These are phyloP conservation scores for Tenthredo mesomela DNA, from an alignment of 2,888 invertebrate species.

Conservation along the genomic window DNA sequence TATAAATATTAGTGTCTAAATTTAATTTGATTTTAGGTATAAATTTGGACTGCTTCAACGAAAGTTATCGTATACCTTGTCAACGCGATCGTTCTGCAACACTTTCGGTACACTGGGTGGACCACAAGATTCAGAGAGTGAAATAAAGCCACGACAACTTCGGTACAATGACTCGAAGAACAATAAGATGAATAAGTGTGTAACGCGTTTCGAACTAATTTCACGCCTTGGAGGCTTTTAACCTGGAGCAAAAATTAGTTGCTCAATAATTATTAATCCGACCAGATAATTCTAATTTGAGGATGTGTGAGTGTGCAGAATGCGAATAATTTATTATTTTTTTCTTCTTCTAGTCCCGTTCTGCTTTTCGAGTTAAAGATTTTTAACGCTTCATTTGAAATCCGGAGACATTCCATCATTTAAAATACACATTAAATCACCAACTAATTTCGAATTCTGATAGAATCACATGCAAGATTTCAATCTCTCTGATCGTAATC, in stretches of 20 bases:
- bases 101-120: neutral
- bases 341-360: neutral
- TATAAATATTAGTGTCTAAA: neutral
- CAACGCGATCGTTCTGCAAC: conserved; percentile 8
- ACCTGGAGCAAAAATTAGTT: neutral
- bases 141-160: neutral
- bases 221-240: conserved; percentile 28
- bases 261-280: neutral
- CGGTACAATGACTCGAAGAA: neutral
- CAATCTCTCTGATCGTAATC: neutral
- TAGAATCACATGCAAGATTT: neutral
- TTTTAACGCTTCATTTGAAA: neutral
- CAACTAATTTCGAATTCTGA: neutral
- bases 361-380: neutral
- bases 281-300: neutral
- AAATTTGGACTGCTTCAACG: conserved; percentile 3
- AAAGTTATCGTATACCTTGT: neutral
- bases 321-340: neutral
- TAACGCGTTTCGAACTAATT: conserved; percentile 10
- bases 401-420: neutral
- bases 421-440: neutral
- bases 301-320: neutral
- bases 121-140: neutral
- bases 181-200: conserved; percentile 26
- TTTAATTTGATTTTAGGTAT: neutral